Percentiles rank a stretch among this genome's conserved stretches.
Conservation (phyloP, 2,888 invertebrate genomes). For the Daptonema setosum region DNA sequence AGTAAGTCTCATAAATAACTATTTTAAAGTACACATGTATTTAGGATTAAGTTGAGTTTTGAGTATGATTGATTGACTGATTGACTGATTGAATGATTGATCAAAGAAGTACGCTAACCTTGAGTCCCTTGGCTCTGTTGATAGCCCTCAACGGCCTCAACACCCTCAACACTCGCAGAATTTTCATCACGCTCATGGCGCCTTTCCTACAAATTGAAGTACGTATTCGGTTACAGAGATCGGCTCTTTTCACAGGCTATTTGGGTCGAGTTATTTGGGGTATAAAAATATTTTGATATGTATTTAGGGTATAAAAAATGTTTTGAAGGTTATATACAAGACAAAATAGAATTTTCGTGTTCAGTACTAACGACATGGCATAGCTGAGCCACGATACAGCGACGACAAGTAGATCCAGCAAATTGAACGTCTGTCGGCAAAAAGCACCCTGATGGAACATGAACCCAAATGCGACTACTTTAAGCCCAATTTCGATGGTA, state of each 20-base stretch:
- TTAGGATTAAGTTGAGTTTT: too few species aligned
- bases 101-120: slow-evolving; percentile 53
- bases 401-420: slow-evolving; percentile 91
- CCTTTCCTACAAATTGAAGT: slow-evolving; percentile 9
- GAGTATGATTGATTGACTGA: too few species aligned
- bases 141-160: slow-evolving; percentile 92
- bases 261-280: too few species aligned
- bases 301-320: too few species aligned
- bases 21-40: too few species aligned
- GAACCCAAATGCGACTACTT: slow-evolving; percentile 81
- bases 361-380: slow-evolving; percentile 54
- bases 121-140: slow-evolving; percentile 95
- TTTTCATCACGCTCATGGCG: slow-evolving; percentile 79
- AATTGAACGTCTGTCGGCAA: slow-evolving; percentile 90
- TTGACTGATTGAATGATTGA: too few species aligned
- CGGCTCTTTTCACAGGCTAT: too few species aligned
- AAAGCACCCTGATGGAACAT: slow-evolving; percentile 92
- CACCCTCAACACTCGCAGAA: slow-evolving; percentile 79
- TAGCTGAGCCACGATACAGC: slow-evolving; percentile 88
- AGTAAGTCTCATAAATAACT: too few species aligned
- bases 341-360: too few species aligned
- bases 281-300: too few species aligned
- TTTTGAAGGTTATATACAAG: too few species aligned
- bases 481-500: slow-evolving; percentile 83
- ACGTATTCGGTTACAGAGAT: too few species aligned